Conservation (phyloP, 2,113 vertebrate genomes). For the Macrotis lagotis region DNA sequence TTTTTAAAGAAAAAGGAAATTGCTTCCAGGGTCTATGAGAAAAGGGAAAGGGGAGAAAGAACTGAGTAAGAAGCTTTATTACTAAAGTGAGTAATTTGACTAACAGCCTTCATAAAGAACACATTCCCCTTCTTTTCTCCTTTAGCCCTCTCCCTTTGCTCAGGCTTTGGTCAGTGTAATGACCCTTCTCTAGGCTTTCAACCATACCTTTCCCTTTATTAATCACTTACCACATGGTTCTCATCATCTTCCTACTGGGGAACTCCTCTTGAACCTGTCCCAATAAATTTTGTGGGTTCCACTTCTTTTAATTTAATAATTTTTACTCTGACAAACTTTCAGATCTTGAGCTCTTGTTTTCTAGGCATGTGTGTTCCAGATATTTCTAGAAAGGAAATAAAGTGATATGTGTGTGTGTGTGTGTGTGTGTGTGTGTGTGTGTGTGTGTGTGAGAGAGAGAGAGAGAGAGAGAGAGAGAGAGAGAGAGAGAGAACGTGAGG, state of each 20-base stretch:
- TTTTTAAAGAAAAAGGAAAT: not conserved
- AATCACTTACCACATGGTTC: not conserved
- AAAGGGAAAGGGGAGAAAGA: not conserved
- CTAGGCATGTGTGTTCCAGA: slow-evolving; percentile 9
- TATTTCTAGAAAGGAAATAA: slow-evolving; percentile 59
- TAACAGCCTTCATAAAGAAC: not conserved
- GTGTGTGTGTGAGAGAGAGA: too few species aligned
- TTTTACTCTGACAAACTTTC: not conserved
- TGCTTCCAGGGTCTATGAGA: not conserved
- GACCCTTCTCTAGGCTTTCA: not conserved
- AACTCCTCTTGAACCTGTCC: not conserved
- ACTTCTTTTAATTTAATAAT: not conserved
- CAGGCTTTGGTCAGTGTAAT: not conserved
- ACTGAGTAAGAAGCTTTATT: not conserved
- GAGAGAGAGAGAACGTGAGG: too few species aligned
- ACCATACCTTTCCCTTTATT: not conserved
- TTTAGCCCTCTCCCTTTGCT: not conserved
- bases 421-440: too few species aligned
- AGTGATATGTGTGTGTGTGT: too few species aligned
- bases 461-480: too few species aligned
- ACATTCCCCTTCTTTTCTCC: not conserved
- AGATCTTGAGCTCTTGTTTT: slow-evolving; percentile 13
- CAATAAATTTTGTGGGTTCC: slow-evolving; percentile 7
- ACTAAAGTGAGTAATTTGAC: slow-evolving; percentile 33
- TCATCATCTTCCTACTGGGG: not conserved